phyloP scores from a whole-genome alignment of 2,113 vertebrate species.

The Engystomops pustulosus region DNA sequence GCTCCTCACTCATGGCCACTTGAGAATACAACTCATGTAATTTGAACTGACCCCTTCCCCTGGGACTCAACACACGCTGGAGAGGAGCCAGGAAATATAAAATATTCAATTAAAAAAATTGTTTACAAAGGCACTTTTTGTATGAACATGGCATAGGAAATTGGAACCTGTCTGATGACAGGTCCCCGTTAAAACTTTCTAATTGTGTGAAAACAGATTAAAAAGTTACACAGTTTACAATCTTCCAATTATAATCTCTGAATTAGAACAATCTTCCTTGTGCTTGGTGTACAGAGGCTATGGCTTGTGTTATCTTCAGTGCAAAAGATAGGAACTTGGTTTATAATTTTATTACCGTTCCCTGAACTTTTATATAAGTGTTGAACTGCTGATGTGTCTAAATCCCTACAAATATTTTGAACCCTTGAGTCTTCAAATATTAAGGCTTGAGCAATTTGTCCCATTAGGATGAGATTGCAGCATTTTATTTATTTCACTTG shows the following conservation, averaged over 20 bases:
- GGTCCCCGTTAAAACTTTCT: not conserved
- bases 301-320: not conserved
- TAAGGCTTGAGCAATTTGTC: conserved; percentile 1
- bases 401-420: not conserved
- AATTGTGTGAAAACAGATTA: not conserved
- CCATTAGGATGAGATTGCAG: not conserved
- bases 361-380: conserved; percentile 17
- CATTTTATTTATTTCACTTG: conserved; percentile 17
- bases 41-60: too few species aligned
- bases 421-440: not conserved
- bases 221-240: not conserved
- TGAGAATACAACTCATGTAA: too few species aligned
- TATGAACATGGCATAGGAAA: too few species aligned
- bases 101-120: too few species aligned
- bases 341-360: not conserved
- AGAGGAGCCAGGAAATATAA: too few species aligned
- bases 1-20: too few species aligned
- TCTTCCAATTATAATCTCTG: too few species aligned
- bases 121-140: too few species aligned
- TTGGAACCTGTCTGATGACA: too few species aligned
- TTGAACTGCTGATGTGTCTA: not conserved
- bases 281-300: not conserved
- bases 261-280: too few species aligned
- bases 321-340: not conserved
- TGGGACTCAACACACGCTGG: too few species aligned